A percentile compares a stretch with the other conserved stretches of the same genome.
phyloP scores from a whole-genome alignment of 2,797 vertebrate species.

The Anguilla obscura region DNA sequence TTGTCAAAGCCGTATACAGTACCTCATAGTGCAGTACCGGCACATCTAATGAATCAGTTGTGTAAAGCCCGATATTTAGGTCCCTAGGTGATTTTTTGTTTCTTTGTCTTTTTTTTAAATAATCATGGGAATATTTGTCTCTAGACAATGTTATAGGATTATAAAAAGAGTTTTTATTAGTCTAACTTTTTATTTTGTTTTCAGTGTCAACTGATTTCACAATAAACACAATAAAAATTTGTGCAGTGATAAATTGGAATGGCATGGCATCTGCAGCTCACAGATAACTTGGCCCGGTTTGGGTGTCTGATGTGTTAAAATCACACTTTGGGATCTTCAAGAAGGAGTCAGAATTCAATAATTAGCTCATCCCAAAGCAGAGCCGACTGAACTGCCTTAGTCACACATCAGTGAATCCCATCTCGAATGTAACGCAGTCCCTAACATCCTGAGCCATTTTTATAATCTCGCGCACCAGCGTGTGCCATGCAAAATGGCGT shows the following conservation, averaged over 20 bases:
- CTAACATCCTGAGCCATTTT: constrained; percentile 27
- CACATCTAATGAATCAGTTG: background rate
- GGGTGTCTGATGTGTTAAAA: constrained; percentile 47
- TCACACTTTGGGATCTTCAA: constrained; percentile 46
- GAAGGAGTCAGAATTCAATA: constrained; percentile 34
- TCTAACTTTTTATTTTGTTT: constrained; percentile 54
- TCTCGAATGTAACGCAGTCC: constrained; percentile 33
- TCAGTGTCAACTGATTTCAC: constrained; percentile 59
- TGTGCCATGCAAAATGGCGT: background rate
- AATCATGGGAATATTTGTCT: background rate
- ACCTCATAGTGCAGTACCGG: background rate
- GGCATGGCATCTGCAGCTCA: constrained; percentile 47
- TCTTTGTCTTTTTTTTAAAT: constrained; percentile 10
- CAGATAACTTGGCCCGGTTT: constrained; percentile 59
- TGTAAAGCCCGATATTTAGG: background rate
- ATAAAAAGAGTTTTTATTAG: constrained; percentile 56
- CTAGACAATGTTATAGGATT: constrained; percentile 44
- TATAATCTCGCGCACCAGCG: background rate
- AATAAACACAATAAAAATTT: constrained; percentile 59
- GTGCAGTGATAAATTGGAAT: constrained; percentile 62
- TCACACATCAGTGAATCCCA: constrained; percentile 24
- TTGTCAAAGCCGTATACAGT: background rate
- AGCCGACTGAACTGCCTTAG: constrained; percentile 29
- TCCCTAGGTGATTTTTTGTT: background rate
- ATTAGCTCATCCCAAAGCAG: constrained; percentile 37